These are phyloP conservation scores for Zootoca vivipara DNA, from an alignment of 2,113 vertebrate species.

Conservation along the genomic window DNA sequence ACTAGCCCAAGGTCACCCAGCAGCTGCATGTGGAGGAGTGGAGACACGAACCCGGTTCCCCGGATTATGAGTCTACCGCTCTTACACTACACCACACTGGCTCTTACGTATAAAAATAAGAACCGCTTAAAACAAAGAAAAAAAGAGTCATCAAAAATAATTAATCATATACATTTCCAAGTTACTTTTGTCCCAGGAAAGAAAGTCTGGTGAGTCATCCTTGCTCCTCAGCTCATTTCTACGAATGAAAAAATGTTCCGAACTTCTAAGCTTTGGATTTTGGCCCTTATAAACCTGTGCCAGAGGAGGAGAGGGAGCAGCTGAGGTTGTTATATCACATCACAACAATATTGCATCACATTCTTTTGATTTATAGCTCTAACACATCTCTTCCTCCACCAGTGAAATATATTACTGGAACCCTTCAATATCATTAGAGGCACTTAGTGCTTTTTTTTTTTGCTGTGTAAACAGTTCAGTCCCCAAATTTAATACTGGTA, in stretches of 20 bases:
- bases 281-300: neutral
- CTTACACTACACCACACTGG: no score
- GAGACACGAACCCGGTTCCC: no score
- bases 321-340: slow-evolving; percentile 23
- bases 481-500: neutral
- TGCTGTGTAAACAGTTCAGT: neutral
- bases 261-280: slow-evolving; percentile 14
- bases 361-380: slow-evolving; percentile 7
- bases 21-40: no score
- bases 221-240: slow-evolving; percentile 22
- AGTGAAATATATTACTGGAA: slow-evolving; percentile 22
- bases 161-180: neutral
- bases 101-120: no score
- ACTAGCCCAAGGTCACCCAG: no score
- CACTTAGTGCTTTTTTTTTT: slow-evolving; percentile 25
- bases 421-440: neutral
- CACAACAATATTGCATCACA: neutral
- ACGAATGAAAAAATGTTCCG: neutral
- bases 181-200: slow-evolving; percentile 19
- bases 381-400: neutral
- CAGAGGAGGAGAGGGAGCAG: neutral
- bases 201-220: slow-evolving; percentile 14
- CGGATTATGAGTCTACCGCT: no score
- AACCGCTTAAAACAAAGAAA: no score
- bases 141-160: no score